Conservation (phyloP, 2,888 invertebrate species). For the Anarsia innoxiella region DNA sequence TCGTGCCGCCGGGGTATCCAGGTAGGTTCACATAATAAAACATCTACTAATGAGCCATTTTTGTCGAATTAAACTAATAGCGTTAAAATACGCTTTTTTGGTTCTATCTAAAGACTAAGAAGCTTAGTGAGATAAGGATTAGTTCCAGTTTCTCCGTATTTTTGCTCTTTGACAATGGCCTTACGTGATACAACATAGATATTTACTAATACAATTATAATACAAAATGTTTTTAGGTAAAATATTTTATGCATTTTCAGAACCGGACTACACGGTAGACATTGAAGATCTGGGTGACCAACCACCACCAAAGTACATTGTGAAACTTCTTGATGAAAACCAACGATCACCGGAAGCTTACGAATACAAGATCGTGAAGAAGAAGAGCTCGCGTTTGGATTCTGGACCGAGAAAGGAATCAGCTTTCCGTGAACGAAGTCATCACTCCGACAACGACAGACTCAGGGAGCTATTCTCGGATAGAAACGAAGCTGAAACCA, state of each 20-base stretch:
- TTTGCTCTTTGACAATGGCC: too few relatives aligned
- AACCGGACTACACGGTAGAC: constrained; percentile 52
- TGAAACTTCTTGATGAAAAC: constrained; percentile 52
- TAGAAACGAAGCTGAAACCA: constrained; percentile 44
- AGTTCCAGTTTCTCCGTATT: too few relatives aligned
- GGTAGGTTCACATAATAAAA: too few relatives aligned
- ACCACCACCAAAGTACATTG: constrained; percentile 48
- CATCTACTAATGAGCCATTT: too few relatives aligned
- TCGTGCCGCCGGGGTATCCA: constrained; percentile 54
- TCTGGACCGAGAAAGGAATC: constrained; percentile 45
- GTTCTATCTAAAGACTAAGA: too few relatives aligned
- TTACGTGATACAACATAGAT: too few relatives aligned
- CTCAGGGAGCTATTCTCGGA: constrained; percentile 58
- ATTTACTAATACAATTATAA: too few relatives aligned
- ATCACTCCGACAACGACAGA: constrained; percentile 56
- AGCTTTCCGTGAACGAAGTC: constrained; percentile 60
- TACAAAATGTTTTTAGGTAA: too few relatives aligned
- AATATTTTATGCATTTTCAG: too few relatives aligned
- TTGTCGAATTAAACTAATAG: too few relatives aligned
- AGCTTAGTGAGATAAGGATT: too few relatives aligned
- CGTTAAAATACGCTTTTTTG: too few relatives aligned
- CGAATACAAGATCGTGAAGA: constrained; percentile 72
- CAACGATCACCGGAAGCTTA: constrained; percentile 69
- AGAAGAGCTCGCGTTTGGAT: constrained; percentile 50
- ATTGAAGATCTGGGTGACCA: constrained; percentile 52